These are phyloP conservation scores for Pantherophis guttatus DNA, from an alignment of 2,113 vertebrate species.

Conservation along the genomic window DNA sequence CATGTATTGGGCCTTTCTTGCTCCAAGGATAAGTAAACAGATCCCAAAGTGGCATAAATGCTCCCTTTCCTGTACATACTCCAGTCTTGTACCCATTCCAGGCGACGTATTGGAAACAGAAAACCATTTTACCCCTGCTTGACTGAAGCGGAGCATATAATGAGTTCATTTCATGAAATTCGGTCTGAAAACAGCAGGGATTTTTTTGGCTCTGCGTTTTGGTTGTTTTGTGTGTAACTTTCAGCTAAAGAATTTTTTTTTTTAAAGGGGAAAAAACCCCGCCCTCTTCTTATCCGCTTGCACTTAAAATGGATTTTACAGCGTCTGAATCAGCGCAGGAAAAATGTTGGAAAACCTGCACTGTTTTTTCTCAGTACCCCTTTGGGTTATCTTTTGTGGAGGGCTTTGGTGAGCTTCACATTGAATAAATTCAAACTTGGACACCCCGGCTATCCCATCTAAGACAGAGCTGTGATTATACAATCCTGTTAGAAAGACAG, in stretches of 20 bases:
- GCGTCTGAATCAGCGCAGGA: constrained; percentile 8
- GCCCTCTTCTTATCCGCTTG: constrained; percentile 12
- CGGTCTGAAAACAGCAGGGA: constrained; percentile 62
- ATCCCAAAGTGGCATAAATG: constrained; percentile 16
- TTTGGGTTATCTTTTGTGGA: background rate
- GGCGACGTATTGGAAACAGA: constrained; percentile 47
- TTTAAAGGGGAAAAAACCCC: background rate
- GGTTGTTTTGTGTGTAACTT: constrained; percentile 25
- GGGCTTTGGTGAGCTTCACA: background rate
- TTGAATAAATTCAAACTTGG: background rate
- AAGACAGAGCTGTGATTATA: background rate
- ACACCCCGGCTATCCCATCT: background rate
- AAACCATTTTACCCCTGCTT: constrained; percentile 51
- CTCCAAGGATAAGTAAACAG: constrained; percentile 8
- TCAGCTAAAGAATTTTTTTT: background rate
- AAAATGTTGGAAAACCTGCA: background rate
- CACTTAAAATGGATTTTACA: constrained; percentile 31
- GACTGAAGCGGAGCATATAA: constrained; percentile 63
- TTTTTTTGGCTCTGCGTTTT: constrained; percentile 57
- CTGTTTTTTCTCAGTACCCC: background rate
- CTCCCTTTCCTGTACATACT: constrained; percentile 4
- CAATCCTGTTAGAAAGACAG: background rate
- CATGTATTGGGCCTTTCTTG: background rate
- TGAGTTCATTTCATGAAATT: constrained; percentile 60
- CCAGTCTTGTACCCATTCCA: constrained; percentile 35